Percentiles rank a stretch among this genome's conserved stretches.
Conservation (phyloP, 2,113 vertebrate species). For the Chloroceryle aenea region DNA sequence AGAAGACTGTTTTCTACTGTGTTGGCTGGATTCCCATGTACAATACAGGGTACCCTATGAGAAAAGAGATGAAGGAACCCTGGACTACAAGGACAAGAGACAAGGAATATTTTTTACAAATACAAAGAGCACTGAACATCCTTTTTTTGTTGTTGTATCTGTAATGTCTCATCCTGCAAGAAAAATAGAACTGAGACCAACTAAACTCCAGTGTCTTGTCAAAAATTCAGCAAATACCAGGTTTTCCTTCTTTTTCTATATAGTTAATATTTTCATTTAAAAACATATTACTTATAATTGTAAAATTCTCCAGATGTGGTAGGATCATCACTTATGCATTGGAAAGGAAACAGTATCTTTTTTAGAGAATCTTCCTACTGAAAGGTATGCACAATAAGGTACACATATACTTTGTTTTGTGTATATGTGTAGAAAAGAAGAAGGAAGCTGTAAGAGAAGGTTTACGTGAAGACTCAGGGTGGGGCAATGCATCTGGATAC, state of each 20-base stretch:
- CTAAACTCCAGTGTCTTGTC: not conserved
- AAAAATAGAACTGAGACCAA: fast-evolving
- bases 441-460: not conserved
- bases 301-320: not conserved
- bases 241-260: not conserved
- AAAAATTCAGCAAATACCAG: not conserved
- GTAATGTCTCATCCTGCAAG: not conserved
- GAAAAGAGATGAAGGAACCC: not conserved
- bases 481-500: not conserved
- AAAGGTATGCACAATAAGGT: not conserved
- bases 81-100: not conserved
- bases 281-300: not conserved
- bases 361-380: not conserved
- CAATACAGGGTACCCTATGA: not conserved
- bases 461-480: fast-evolving
- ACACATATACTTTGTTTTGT: not conserved
- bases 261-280: not conserved
- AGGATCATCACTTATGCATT: fast-evolving
- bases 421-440: not conserved
- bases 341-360: not conserved
- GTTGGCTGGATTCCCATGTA: not conserved
- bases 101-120: not conserved
- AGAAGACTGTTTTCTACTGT: not conserved
- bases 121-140: not conserved
- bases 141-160: not conserved